Evolutionary conservation across 2,888 invertebrate genomes (phyloP), one percentile per base, ranked within the genome.

Genomic region (Ptychoptera albimana): DNA sequence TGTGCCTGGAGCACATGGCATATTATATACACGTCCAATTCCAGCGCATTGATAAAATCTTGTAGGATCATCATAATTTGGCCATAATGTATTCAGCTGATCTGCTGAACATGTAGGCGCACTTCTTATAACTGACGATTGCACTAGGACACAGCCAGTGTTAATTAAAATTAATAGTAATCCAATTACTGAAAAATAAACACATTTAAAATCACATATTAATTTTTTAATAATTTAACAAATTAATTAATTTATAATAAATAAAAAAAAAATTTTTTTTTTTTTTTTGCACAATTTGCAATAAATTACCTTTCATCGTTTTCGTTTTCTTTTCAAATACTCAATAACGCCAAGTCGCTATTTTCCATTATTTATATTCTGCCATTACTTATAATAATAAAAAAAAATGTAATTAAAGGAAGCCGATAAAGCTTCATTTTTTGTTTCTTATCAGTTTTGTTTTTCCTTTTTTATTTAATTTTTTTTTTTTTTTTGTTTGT

Each of bases 71-170:
- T 55, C 51, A 41, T 61, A 63, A 50, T 57, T 58, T 2, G 64
- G 64, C 63, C 63, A 64, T 45, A 64, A 55, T 23, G 61, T 55
- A 47, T 57, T 57, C 9, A 59, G 45, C 49, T 63, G 61, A 1
- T 57, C 52, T 3, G 51, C 49, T 14, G 51, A 50, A 48, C 63
- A 63, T 50, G 54, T 51, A 57, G 58, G 43, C 54, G 52, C 9
- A 29, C 29, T 23, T 12, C 50, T n/a, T 38, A 52, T 7, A 23
- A 5, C 3, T 23, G 23, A 23, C 7, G 23, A 23, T 23, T 23
- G 23, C 7, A 23, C 23, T 23, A 23, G 23, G 23, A 23, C 23
- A 7, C 23, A 23, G 4, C 23, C 23, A 23, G 23, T 23, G 23
- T 23, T 23, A 5, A 23, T 23, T 23, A 23, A 23, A 23, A 23